phyloP scores from a whole-genome alignment of 2,888 invertebrate genomes.

The Busseola fusca region DNA sequence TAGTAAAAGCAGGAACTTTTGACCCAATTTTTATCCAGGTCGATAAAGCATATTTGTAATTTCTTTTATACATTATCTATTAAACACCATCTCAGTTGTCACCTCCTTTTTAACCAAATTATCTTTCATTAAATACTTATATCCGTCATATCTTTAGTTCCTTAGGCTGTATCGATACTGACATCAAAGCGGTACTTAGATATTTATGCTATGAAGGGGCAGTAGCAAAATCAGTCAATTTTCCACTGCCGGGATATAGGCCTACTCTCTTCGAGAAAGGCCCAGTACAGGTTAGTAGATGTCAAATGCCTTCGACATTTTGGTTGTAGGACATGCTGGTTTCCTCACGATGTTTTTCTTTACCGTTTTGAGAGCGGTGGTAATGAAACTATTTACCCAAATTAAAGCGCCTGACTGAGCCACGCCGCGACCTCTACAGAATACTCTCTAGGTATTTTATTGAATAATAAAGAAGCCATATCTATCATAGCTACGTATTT shows the following conservation, averaged over 20 bases:
- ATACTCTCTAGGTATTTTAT: too few species aligned
- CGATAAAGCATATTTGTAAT: not conserved
- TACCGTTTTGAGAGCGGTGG: not conserved
- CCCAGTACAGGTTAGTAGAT: not conserved
- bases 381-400: too few species aligned
- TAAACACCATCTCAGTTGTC: not conserved
- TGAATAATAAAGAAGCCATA: not conserved
- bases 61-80: not conserved
- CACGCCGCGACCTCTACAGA: too few species aligned
- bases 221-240: not conserved
- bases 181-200: not conserved
- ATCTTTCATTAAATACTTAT: not conserved
- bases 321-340: not conserved
- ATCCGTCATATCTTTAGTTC: not conserved
- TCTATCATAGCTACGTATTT: not conserved
- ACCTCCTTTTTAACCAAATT: not conserved
- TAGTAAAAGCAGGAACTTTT: too few species aligned
- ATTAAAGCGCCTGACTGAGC: too few species aligned
- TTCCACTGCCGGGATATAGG: not conserved
- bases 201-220: not conserved
- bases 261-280: not conserved
- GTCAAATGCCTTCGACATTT: not conserved
- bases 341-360: not conserved
- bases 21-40: not conserved
- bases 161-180: not conserved